Percentiles rank a stretch among this genome's conserved stretches.
These are phyloP conservation scores for Alligator sinensis DNA, from an alignment of 2,113 vertebrate species.

Conservation along the genomic window DNA sequence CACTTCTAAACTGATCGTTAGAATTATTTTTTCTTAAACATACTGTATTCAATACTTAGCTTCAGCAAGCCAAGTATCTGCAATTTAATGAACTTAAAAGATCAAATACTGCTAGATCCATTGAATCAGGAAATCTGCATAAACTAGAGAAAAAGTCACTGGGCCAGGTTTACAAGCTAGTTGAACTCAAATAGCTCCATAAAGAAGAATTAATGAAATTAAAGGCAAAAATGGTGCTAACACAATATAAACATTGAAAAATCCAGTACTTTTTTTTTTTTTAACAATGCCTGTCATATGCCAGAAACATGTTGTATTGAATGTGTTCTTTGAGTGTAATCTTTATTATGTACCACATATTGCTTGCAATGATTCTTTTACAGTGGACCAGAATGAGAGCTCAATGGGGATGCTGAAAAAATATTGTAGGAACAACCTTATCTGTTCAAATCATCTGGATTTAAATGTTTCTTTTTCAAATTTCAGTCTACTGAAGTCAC, in stretches of 20 bases:
- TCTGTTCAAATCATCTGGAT: background rate
- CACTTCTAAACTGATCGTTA: background rate
- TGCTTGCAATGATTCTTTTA: background rate
- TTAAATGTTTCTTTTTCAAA: background rate
- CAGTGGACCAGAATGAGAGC: background rate
- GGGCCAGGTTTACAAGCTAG: background rate
- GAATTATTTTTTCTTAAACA: background rate
- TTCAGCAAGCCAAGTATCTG: background rate
- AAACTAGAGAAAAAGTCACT: background rate
- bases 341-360: background rate
- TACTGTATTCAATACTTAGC: background rate
- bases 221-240: background rate
- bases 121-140: background rate
- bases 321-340: background rate
- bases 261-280: background rate
- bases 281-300: background rate
- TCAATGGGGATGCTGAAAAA: background rate
- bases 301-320: too few relatives aligned
- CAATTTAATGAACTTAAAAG: background rate
- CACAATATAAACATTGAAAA: too few relatives aligned
- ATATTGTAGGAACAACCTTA: background rate
- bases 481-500: background rate
- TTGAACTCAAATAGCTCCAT: background rate
- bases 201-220: background rate
- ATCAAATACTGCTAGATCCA: background rate